Evolutionary conservation across 2,888 invertebrate species (phyloP), one percentile per base, ranked within the genome.

Genomic region (Stenoptilia bipunctidactyla): DNA sequence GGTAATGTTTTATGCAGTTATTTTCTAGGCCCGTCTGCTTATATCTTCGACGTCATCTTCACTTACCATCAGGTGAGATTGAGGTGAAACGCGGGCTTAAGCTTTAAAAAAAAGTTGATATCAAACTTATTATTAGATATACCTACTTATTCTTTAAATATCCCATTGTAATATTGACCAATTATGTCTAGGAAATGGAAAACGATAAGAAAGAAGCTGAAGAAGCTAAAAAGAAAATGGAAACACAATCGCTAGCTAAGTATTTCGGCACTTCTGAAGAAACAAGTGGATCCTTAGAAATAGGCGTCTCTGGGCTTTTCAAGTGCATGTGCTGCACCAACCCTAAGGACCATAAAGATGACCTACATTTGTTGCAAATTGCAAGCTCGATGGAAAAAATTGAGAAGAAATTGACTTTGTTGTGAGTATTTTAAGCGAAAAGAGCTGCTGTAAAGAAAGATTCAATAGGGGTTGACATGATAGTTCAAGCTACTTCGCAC

Each of bases 281-380:
- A 46, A 92, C 91, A 45, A 92, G 91, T 54, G 96, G 96, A 0
- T 91, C 93, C 0, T 85, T 96, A 41, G 95, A 96, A 66, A 88
- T 93, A 50, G 91, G 92, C 0, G 74, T 96, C 15, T 90, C 95
- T 3, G 95, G 95, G 0, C 76, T 96, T 1, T 96, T 95, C 80
- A 91, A 91, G 40, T 92, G 93, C 54, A 89, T 96, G 86, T 88
- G 94, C 45, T 96, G 96, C 61, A 95, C 94, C 0, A 93, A 96
- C 60, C 94, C 93, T 5, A 92, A 92, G 56, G 90, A 93, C 8
- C 90, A 91, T 14, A 92, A 93, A 52, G 94, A 96, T 50, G 91
- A 94, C 48, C 86, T 92, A 40, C 94, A 96, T 64, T 80, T 96
- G 1, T 86, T 93, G 15, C 88, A 92, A 43, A 95, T 96, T 39